Base-by-base conservation (phyloP, 2,113 vertebrate species). In the Equus quagga region DNA sequence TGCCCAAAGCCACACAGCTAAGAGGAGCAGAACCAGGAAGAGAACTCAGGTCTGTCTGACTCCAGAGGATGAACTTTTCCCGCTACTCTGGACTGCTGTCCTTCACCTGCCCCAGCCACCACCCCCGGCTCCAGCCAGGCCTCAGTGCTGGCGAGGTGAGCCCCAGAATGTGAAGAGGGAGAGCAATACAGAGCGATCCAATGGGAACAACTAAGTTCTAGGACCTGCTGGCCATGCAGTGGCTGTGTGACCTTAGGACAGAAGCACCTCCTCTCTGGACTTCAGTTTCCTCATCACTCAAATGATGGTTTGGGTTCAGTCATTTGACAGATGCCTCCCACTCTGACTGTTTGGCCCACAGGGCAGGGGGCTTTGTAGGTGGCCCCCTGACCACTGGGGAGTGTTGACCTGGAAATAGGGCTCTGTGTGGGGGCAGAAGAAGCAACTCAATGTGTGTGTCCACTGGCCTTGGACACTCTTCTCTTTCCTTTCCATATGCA, bases 401-500 rank as follows among this genome's bases (percentile, higher is more conserved):
- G 5, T 17, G 24, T 18, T 49, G 88, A 60, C 10, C 41, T 80
- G 46, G 65, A 23, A 75, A 28, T 46, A 8, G 6, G 31, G 5
- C 31, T 60, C 13, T 8, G 49, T 15, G 33, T 18, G n/a, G 46
- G 33, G 28, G 9, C 44, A 44, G 41, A 87, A 91, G 51, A 75
- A 33, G 41, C 64, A 69, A 54, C 28, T 60, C 46, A 83, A 46
- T 15, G 17, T 0, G 0, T 1, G 8, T 60, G n/a, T 24, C 44
- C 31, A 14, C 21, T 23, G 4, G 62, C 28, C 9, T 46, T 2
- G 31, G 44, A 33, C 4, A 15, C 46, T 24, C 21, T 2, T 19
- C 5, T 41, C 28, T 80, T 75, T 49, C 41, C 62, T 64, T 44
- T 14, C 41, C 21, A 1, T 4, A 0, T 8, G 33, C 0, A 0